A percentile compares a stretch with the other conserved stretches of the same genome.
phyloP scores from a whole-genome alignment of 1,140 invertebrate genomes.

The Macrotrachela quadricornifera region DNA sequence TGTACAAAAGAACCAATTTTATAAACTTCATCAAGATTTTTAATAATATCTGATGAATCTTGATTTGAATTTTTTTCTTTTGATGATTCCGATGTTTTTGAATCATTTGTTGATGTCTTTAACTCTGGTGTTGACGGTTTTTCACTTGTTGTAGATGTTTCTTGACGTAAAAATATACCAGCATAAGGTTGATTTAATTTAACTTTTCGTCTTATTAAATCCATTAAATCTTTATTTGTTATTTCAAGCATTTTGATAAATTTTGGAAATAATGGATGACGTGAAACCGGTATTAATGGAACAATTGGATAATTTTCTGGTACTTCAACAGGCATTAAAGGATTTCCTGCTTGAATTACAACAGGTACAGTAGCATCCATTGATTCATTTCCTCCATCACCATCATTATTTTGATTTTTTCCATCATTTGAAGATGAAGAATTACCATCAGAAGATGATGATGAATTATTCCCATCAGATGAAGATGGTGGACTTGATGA shows the following conservation, averaged over 20 bases:
- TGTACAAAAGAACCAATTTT: slow-evolving; percentile 83
- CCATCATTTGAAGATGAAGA: too few species aligned
- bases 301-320: slow-evolving; percentile 87
- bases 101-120: slow-evolving; percentile 21
- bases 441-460: too few species aligned
- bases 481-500: too few species aligned
- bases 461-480: too few species aligned
- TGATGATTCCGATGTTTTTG: too few species aligned
- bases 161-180: slow-evolving; percentile 83
- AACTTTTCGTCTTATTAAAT: slow-evolving; percentile 74
- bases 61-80: too few species aligned
- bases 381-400: too few species aligned
- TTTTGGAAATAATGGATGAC: slow-evolving; percentile 86
- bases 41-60: slow-evolving; percentile 62
- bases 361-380: too few species aligned
- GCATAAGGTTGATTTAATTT: slow-evolving; percentile 87
- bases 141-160: slow-evolving; percentile 19
- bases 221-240: slow-evolving; percentile 60
- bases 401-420: too few species aligned
- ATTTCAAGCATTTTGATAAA: slow-evolving; percentile 95
- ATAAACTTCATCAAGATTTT: slow-evolving; percentile 64
- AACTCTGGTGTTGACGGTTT: too few species aligned
- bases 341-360: neutral
- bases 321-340: slow-evolving; percentile 48
- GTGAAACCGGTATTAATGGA: slow-evolving; percentile 72